These are phyloP conservation scores for Gila orcuttii DNA, from an alignment of 2,113 vertebrate species.

Conservation along the genomic window DNA sequence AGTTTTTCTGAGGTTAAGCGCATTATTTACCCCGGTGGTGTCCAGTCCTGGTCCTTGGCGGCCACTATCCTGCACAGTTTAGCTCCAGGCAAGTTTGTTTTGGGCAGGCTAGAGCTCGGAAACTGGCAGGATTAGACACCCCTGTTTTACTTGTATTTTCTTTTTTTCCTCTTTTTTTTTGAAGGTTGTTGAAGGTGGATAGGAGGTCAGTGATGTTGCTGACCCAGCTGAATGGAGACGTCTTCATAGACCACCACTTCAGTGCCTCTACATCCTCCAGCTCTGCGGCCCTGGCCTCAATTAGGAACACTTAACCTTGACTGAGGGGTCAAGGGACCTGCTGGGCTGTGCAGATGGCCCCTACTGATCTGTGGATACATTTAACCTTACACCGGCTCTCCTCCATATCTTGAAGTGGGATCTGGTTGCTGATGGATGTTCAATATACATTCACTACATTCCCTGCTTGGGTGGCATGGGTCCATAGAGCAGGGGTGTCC, in stretches of 20 bases:
- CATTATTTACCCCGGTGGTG: background rate
- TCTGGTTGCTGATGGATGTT: background rate
- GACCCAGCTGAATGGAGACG: conserved; percentile 26
- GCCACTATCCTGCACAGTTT: background rate
- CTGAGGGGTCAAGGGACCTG: background rate
- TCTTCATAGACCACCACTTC: conserved; percentile 19
- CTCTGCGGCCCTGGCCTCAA: conserved; percentile 25
- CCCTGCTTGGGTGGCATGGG: background rate
- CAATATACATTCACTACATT: background rate
- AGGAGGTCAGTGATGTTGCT: background rate
- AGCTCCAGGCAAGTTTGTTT: background rate
- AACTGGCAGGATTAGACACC: background rate
- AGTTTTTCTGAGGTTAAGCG: background rate
- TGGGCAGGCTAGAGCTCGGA: background rate
- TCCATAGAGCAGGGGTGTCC: background rate
- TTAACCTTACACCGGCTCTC: background rate
- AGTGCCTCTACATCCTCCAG: background rate
- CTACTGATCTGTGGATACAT: conserved; percentile 10
- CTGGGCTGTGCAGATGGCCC: background rate
- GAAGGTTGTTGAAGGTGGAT: background rate
- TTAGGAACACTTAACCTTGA: conserved; percentile 30
- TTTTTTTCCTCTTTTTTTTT: background rate
- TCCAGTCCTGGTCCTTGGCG: background rate
- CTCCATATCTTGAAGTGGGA: background rate
- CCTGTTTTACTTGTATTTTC: background rate